Base-by-base conservation (phyloP, 1,140 invertebrate species). In the Aphidius gifuensis region DNA sequence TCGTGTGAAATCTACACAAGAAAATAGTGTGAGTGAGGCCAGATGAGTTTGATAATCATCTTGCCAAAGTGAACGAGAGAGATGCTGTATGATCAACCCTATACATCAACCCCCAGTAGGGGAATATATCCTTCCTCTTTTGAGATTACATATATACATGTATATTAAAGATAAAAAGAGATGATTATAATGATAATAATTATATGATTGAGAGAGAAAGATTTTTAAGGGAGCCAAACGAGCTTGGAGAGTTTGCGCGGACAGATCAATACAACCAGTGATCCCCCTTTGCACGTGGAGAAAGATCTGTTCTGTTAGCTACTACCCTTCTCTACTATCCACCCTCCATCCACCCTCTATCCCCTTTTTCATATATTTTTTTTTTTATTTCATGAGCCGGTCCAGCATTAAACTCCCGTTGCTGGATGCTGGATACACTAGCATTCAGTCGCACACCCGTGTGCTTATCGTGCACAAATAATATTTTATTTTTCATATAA, bases 221-320 rank as follows among this genome's bases (percentile, higher is more conserved):
- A 42, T 55, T 53, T 69, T 61, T 66, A 62, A 67, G 60, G 64
- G 63, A 61, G 69, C 68, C 71, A 70, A 57, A 58, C 73, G 75
- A 69, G 72, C 68, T 16, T n/a, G 68, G 68, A 66, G 77, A 80
- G 75, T 78, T 80, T 80, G 77, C 77, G 76, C 76, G 76, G 69
- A 74, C 69, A 74, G 74, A 80, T 80, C 77, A 80, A 80, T 80
- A 78, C 76, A 58, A 55, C 61, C 61, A 66, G 60, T 50, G 59
- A 54, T 57, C 69, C 70, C 70, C 73, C 23, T 32, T 16, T 58
- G 71, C 75, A 73, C 74, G 71, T 78, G 74, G 73, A 77, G 23
- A 32, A 32, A 32, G 23, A 32, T 32, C 23, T 32, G 23, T 32
- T 32, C 23, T 32, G 23, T 32, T 32, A 32, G 23, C 23, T 3